Evolutionary conservation across 1,140 invertebrate species (phyloP), one percentile per base, ranked within the genome.

Genomic region (Batillaria attramentaria): DNA sequence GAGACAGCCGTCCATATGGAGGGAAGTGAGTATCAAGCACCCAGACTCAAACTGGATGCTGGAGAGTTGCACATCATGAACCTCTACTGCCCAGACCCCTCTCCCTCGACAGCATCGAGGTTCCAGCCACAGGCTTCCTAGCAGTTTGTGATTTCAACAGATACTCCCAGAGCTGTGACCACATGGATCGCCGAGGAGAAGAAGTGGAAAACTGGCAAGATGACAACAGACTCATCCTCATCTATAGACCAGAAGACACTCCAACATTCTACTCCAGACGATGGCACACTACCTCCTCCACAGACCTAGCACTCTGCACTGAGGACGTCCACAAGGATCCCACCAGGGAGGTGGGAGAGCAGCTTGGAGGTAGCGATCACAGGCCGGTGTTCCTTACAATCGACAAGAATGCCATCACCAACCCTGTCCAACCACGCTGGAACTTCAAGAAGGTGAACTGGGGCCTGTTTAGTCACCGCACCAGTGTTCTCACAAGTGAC

Each of bases 271-370:
- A 77, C 62, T 78, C 79, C 43, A 78, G 76, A 77, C 2, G 35
- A 35, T 80, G 79, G 72, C 78, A 80, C 68, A 69, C 78, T 33
- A 80, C 74, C 8, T 77, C 81, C 1, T 80, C 81, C 1, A 74
- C 81, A 60, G 75, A 68, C 37, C 70, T 83, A 28, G 81, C 74
- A 6, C 65, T 83, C 42, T 77, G 65, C 54, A 68, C 75, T 0
- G 46, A 72, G 41, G 81, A 82, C 62, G 66, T 82, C 13, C 73
- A 78, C 28, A 35, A 42, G 39, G 28, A n/a, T 42, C 24, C 57
- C 31, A 72, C 8, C 24, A 70, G 72, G 70, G 66, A 80, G 16
- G 43, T 60, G 16, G 57, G 41, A 37, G 37, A 35, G 66, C 20
- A 60, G 65, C 73, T 79, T 5, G 77, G 73, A 50, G 77, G 73